Evolutionary conservation across 2,113 vertebrate species (phyloP).

Genomic region (Mustela nigripes): DNA sequence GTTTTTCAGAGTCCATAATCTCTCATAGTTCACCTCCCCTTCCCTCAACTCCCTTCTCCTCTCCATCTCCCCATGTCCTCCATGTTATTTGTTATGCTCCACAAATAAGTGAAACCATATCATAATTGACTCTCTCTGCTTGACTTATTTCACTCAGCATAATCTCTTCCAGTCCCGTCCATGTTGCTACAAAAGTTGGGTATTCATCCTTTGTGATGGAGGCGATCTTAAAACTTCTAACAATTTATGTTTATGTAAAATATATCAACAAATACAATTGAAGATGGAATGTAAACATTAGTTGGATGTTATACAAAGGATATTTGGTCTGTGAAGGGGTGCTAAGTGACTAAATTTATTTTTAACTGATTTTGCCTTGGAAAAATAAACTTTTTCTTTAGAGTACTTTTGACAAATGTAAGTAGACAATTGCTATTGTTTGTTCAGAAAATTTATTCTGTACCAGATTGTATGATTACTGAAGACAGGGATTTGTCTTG

Average conservation of each 20-base stretch:
- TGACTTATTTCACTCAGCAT: too few relatives aligned
- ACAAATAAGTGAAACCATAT: too few relatives aligned
- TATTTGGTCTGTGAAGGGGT: neutral
- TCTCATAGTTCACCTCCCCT: too few relatives aligned
- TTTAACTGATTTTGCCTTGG: neutral
- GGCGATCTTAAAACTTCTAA: neutral
- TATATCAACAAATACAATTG: neutral
- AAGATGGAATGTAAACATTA: neutral
- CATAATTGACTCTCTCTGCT: too few relatives aligned
- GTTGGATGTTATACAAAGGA: neutral
- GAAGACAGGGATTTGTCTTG: neutral
- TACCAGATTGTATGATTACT: neutral
- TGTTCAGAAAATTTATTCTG: neutral
- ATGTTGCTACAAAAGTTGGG: too few relatives aligned
- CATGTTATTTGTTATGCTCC: too few relatives aligned
- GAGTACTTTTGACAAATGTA: neutral
- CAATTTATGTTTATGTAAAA: neutral
- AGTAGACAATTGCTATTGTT: neutral
- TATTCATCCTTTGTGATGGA: too few relatives aligned
- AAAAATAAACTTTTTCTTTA: neutral
- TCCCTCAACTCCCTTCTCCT: too few relatives aligned
- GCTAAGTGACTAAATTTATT: neutral
- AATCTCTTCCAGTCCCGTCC: too few relatives aligned
- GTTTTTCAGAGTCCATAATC: too few relatives aligned
- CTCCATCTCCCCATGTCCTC: too few relatives aligned